Conservation (phyloP, 2,888 invertebrate genomes). For the Microctonus brassicae region DNA sequence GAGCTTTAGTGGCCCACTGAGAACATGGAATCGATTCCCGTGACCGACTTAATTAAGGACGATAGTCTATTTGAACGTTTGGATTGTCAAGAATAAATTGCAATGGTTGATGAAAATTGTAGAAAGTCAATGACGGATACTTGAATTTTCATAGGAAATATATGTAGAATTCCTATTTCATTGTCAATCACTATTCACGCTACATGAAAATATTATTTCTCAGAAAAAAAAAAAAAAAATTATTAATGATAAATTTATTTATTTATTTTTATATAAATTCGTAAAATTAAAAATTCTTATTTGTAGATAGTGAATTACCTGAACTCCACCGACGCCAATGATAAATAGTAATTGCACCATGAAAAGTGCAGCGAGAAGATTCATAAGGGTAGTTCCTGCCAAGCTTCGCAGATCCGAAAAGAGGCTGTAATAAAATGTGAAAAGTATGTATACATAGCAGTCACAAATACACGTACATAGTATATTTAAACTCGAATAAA, state of each 20-base stretch:
- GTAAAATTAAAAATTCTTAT: no score
- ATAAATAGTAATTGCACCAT: constrained; percentile 79
- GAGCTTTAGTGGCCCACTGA: constrained; percentile 9
- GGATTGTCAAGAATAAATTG: not conserved
- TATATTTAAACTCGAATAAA: not conserved
- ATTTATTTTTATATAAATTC: no score
- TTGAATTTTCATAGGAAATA: not conserved
- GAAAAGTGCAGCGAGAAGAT: constrained; percentile 77
- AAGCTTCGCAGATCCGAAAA: constrained; percentile 78
- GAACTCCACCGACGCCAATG: constrained; percentile 77
- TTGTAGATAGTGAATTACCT: no score
- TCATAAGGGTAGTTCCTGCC: constrained; percentile 78
- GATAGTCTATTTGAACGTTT: not conserved
- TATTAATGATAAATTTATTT: not conserved
- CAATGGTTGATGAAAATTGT: not conserved
- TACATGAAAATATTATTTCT: no score
- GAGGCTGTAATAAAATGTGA: constrained; percentile 72
- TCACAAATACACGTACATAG: not conserved
- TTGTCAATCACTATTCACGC: no score
- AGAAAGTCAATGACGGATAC: not conserved
- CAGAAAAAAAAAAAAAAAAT: not conserved
- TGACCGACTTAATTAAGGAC: constrained; percentile 14
- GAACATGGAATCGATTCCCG: constrained; percentile 2
- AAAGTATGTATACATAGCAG: not conserved
- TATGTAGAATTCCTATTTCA: not conserved